Evolutionary conservation across 2,797 vertebrate species (phyloP), one percentile per base, ranked within the genome.

Genomic region (Rhinatrema bivittatum): DNA sequence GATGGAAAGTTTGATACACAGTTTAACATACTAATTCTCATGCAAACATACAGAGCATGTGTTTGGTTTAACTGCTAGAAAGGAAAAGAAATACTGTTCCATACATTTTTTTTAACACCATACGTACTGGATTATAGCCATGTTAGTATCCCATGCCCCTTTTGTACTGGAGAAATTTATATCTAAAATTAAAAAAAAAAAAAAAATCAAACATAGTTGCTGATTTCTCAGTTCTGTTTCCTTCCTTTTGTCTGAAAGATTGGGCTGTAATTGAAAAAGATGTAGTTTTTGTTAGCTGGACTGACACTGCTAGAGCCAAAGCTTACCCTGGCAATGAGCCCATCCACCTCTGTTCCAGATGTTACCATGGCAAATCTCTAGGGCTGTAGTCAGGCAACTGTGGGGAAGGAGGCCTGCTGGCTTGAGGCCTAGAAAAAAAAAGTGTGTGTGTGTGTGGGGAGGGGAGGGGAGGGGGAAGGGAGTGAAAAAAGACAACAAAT

Each of bases 341-440:
- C 70, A 74, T 60, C 68, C 82, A 81, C 80, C 82, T 91, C 87
- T 79, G 78, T 85, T 87, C 84, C 82, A 91, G 86, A 85, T 86
- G 81, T 87, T 87, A 74, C 78, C 73, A 77, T 76, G 81, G 81
- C 69, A 60, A 88, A 68, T 69, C 72, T 79, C 64, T 68, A 59
- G 52, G 72, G 64, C 68, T 72, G 75, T 83, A 82, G 81, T 85
- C 74, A 84, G 54, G 81, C 76, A 87, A 77, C 74, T 56, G 68
- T 44, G 65, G 68, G 76, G 64, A 82, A 78, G 80, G 65, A 61
- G 50, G 56, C 60, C 31, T 60, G 21, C 56, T 79, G 74, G 62
- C 56, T 68, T 34, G 8, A 40, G 52, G 60, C 54, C 59, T 72
- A 53, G 56, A 72, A 64, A 10, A 25, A 57, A 59, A 70, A 44